These are phyloP conservation scores for Xestia sexstrigata DNA, from an alignment of 2,888 invertebrate genomes.

Conservation along the genomic window DNA sequence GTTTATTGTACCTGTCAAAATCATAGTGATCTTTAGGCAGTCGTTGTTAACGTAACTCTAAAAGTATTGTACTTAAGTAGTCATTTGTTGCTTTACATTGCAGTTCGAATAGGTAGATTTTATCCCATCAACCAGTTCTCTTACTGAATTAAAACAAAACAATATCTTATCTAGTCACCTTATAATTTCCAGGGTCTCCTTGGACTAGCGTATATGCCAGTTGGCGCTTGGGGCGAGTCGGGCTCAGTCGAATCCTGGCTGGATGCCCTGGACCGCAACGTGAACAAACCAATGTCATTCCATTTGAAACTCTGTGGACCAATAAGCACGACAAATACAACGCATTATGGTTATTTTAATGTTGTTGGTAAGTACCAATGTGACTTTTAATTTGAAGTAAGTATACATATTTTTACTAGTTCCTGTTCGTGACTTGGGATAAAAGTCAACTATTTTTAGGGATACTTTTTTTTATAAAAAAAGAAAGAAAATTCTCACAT, in stretches of 20 bases:
- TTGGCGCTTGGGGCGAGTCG: constrained; percentile 83
- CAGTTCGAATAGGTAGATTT: not conserved
- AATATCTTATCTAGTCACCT: not conserved
- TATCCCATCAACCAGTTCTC: not conserved
- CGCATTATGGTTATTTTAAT: constrained; percentile 87
- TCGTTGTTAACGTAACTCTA: not conserved
- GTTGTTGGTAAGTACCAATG: constrained; percentile 73
- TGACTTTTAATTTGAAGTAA: not conserved
- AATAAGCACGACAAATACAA: constrained; percentile 77
- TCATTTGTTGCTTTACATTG: not conserved
- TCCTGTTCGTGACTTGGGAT: not conserved
- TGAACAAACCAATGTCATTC: constrained; percentile 86
- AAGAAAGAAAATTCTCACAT: too few relatives aligned
- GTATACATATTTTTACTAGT: not conserved
- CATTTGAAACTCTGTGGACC: constrained; percentile 91
- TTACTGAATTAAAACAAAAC: not conserved
- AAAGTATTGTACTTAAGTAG: not conserved
- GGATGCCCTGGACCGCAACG: constrained; percentile 79
- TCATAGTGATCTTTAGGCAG: not conserved
- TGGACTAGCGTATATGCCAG: constrained; percentile 90
- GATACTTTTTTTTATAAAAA: too few relatives aligned
- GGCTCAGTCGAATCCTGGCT: constrained; percentile 84
- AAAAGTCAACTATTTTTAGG: too few relatives aligned
- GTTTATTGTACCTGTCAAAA: not conserved
- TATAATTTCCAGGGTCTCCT: constrained; percentile 89